Evolutionary conservation across 2,797 vertebrate genomes (phyloP), one percentile per base, ranked within the genome.

Genomic region (Pangasius larnaudii): DNA sequence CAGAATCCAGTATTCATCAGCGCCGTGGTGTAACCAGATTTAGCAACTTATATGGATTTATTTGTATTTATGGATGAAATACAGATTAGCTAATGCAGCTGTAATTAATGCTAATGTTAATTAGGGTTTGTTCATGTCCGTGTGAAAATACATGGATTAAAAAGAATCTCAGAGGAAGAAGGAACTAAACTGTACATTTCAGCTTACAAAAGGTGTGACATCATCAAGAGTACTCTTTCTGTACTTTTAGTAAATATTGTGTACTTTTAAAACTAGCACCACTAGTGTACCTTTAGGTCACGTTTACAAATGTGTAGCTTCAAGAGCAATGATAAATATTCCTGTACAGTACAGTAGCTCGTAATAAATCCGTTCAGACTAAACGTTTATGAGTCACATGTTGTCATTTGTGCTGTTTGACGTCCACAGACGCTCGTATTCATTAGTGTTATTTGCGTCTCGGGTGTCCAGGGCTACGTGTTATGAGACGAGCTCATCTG

Each of bases 401-500:
- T 59, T 39, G 53, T 27, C 8, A 3, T 59, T 59, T 16, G 79
- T 81, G 79, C 11, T 10, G 51, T 82, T 77, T 67, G 14, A 30
- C 74, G 36, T 74, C 30, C 71, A 65, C 46, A 5, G 24, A 27
- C 13, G 22, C 46, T 63, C 9, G 42, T 36, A 14, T 19, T 58
- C 61, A 69, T 46, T 30, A 69, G 58, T 24, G 2, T 85, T 79
- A 81, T 86, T 85, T 19, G 71, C 30, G 24, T 46, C 72, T 69
- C 53, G 22, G 16, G 33, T 65, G 65, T 56, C 59, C 85, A 67
- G 36, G 78, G 85, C 69, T 77, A 86, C 59, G 30, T 85, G 69
- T 82, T 86, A 58, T 71, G 74, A 85, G 74, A 88, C 75, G 65
- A 88, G 59, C 42, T 69, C 18, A 33, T 74, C 39, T n/a, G 74